Conservation (phyloP, 1,140 invertebrate genomes). For the Dreissena polymorpha region DNA sequence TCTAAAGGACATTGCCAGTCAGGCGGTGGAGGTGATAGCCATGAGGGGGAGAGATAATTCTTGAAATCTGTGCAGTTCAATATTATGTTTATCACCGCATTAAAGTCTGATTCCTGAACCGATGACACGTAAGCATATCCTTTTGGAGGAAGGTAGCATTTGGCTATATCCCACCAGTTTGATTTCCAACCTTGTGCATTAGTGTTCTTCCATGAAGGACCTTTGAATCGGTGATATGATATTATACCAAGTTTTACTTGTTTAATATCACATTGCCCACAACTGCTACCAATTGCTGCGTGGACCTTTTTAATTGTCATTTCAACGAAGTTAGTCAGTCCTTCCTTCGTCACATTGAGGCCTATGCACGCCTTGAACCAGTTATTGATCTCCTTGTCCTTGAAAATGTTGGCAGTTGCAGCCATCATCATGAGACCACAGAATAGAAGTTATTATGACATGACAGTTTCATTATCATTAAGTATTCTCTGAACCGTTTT, state of each 20-base stretch:
- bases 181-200: background rate
- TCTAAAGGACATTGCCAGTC: no score
- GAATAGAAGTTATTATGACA: no score
- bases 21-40: no score
- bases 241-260: background rate
- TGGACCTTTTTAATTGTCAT: background rate
- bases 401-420: background rate
- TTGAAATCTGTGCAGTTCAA: background rate
- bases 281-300: background rate
- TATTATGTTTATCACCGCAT: background rate
- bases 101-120: background rate
- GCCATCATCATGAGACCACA: slow-evolving; percentile 47
- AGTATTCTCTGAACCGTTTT: no score
- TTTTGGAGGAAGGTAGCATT: slow-evolving; percentile 11
- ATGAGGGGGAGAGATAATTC: background rate
- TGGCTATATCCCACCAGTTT: slow-evolving; percentile 2
- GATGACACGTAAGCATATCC: background rate
- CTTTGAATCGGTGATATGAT: slow-evolving; percentile 5
- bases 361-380: slow-evolving; percentile 1
- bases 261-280: background rate
- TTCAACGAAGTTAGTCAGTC: background rate
- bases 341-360: slow-evolving; percentile 6
- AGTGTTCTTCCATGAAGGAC: slow-evolving; percentile 24
- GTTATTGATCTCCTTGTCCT: background rate
- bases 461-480: no score